Conservation (phyloP, 2,888 invertebrate genomes). For the Nudaria mundana region DNA sequence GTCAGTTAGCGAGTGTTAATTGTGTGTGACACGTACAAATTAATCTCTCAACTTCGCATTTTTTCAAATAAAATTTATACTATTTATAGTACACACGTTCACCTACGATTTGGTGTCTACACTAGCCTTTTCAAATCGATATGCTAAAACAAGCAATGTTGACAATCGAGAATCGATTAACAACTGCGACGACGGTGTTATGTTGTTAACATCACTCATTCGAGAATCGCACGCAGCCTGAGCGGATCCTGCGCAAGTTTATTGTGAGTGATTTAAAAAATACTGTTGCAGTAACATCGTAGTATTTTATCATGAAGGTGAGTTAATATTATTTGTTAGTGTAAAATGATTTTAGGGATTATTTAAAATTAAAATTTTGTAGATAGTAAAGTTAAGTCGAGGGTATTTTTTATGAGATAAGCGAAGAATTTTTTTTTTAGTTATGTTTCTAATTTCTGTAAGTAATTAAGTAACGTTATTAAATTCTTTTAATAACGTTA, state of each 20-base stretch:
- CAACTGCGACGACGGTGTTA: not conserved
- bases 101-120: not conserved
- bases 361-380: not conserved
- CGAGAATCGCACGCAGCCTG: constrained; percentile 24
- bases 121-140: constrained; percentile 17
- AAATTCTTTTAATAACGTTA: too few relatives aligned
- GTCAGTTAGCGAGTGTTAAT: too few relatives aligned
- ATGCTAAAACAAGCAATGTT: constrained; percentile 8
- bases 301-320: constrained; percentile 29
- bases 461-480: too few relatives aligned
- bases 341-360: too few relatives aligned
- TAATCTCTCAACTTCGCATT: too few relatives aligned
- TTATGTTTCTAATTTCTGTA: too few relatives aligned
- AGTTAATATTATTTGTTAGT: too few relatives aligned
- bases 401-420: too few relatives aligned
- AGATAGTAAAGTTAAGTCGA: not conserved
- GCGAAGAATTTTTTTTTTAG: too few relatives aligned
- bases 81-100: too few relatives aligned
- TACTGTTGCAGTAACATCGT: constrained; percentile 6
- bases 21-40: too few relatives aligned
- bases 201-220: constrained; percentile 32
- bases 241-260: constrained; percentile 23
- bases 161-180: constrained; percentile 26
- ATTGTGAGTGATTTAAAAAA: constrained; percentile 24
- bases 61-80: too few relatives aligned